A percentile compares a stretch with the other conserved stretches of the same genome.
These are phyloP conservation scores for Priocnemis perturbator DNA, from an alignment of 2,888 invertebrate genomes.

Conservation along the genomic window DNA sequence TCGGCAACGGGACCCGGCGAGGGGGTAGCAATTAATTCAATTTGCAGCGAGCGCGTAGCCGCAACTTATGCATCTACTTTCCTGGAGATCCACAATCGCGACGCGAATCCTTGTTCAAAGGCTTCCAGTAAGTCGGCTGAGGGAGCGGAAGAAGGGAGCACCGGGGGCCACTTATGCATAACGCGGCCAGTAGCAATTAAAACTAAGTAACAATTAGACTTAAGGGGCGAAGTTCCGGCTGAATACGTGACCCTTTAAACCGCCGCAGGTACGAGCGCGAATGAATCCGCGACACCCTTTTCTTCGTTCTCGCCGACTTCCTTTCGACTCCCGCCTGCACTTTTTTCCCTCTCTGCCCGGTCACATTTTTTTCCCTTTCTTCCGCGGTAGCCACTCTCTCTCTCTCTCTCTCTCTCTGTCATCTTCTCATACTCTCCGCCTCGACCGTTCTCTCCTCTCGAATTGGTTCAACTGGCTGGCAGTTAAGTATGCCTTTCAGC, in stretches of 20 bases:
- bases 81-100: slow-evolving; percentile 34
- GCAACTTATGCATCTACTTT: slow-evolving; percentile 15
- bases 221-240: slow-evolving; percentile 53
- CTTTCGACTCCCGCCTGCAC: slow-evolving; percentile 17
- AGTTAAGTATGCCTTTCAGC: slow-evolving; percentile 33
- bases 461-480: neutral
- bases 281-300: slow-evolving; percentile 26
- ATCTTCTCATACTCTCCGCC: slow-evolving; percentile 17
- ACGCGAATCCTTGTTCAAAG: neutral
- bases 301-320: slow-evolving; percentile 21
- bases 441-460: neutral
- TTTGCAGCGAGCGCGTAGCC: slow-evolving; percentile 54
- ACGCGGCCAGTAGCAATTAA: slow-evolving; percentile 60
- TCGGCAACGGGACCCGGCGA: slow-evolving; percentile 36
- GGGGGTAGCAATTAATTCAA: slow-evolving; percentile 63
- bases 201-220: slow-evolving; percentile 66
- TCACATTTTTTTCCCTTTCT: slow-evolving; percentile 21
- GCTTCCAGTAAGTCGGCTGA: slow-evolving; percentile 18
- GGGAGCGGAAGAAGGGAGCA: slow-evolving; percentile 38
- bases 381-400: slow-evolving; percentile 1
- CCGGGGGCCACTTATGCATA: slow-evolving; percentile 54
- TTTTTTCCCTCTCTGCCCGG: slow-evolving; percentile 16
- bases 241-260: slow-evolving; percentile 61
- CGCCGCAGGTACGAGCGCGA: slow-evolving; percentile 40
- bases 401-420: neutral